Percentiles rank a stretch among this genome's conserved stretches.
Evolutionary conservation across 1,140 invertebrate genomes (phyloP).

Genomic region (Drosophila navojoa): DNA sequence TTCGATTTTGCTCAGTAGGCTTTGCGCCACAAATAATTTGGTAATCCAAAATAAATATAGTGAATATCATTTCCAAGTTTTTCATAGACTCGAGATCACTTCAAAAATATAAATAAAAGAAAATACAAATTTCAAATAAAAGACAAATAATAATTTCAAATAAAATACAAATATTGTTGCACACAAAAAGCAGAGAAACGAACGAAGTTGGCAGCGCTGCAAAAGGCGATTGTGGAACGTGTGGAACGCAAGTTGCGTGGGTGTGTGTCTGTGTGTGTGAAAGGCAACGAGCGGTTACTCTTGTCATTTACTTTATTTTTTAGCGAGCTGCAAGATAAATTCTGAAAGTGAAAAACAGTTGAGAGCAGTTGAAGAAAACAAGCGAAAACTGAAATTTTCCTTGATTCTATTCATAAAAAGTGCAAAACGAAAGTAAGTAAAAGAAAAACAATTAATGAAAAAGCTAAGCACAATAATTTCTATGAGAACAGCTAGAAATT

Average conservation of each 20-base stretch:
- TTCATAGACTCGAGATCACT: background rate
- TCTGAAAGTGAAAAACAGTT: too few species aligned
- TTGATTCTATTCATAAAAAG: background rate
- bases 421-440: background rate
- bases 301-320: background rate
- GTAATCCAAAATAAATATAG: background rate
- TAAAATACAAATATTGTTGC: background rate
- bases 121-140: background rate
- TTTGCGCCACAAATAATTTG: background rate
- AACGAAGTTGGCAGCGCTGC: background rate
- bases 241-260: background rate
- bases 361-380: background rate
- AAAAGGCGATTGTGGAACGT: conserved; percentile 8
- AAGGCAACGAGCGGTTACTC: background rate
- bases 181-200: background rate
- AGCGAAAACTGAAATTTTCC: background rate
- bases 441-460: background rate
- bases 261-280: background rate
- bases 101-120: background rate
- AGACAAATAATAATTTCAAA: background rate
- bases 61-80: background rate
- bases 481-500: too few species aligned
- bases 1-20: background rate
- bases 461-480: background rate
- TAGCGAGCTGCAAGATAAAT: background rate